Evolutionary conservation across 2,113 vertebrate genomes (phyloP).

Genomic region (Proterorhinus semilunaris): DNA sequence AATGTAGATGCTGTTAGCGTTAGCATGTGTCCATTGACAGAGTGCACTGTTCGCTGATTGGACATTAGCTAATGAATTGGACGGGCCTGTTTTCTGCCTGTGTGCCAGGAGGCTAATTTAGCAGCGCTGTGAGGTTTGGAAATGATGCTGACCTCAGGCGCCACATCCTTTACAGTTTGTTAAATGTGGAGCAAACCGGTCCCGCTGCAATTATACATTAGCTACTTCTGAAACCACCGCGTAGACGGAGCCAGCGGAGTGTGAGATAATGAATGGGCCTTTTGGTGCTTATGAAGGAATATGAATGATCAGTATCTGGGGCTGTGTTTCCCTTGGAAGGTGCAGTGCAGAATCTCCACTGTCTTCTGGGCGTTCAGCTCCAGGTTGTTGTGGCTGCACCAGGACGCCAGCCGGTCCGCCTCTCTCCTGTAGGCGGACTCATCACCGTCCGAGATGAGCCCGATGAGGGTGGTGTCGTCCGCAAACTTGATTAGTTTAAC

Average conservation of each 20-base stretch:
- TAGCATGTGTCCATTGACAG: slow-evolving; percentile 9
- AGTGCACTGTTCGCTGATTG: slow-evolving; percentile 25
- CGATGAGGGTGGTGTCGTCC: no score
- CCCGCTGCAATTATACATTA: not conserved
- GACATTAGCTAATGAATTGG: slow-evolving; percentile 49
- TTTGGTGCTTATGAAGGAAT: not conserved
- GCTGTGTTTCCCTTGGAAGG: no score
- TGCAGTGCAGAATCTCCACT: no score
- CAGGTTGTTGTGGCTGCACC: no score
- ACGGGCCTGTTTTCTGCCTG: slow-evolving; percentile 1
- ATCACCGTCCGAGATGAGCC: no score
- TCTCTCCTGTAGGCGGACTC: no score
- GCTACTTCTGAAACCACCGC: not conserved
- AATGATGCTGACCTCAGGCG: not conserved
- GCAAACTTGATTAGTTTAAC: no score
- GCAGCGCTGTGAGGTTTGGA: not conserved
- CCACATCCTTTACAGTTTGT: not conserved
- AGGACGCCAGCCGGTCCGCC: no score
- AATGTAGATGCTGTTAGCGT: not conserved
- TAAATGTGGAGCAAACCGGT: not conserved
- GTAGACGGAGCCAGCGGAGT: no score
- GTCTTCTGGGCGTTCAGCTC: no score
- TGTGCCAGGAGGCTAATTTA: slow-evolving; percentile 9
- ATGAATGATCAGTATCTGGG: no score
- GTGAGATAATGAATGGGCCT: not conserved